Evolutionary conservation across 2,888 invertebrate species (phyloP).

Genomic region (Eupithecia insigniata): DNA sequence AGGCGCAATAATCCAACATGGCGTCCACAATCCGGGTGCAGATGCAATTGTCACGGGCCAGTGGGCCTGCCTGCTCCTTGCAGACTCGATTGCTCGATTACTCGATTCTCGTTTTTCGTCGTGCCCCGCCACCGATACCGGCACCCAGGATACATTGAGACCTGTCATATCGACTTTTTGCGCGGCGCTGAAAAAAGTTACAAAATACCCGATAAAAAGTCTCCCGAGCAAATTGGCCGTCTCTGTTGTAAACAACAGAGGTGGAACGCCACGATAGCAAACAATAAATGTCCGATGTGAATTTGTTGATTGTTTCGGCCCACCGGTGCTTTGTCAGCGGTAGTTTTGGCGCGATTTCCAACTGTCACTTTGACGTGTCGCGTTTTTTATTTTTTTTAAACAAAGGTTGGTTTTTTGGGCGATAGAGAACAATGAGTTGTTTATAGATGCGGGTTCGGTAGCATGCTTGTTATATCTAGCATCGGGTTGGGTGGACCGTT

Average conservation of each 20-base stretch:
- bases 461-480: conserved; percentile 40
- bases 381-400: conserved; percentile 49
- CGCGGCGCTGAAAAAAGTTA: conserved; percentile 72
- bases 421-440: conserved; percentile 48
- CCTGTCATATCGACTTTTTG: conserved; percentile 83
- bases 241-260: conserved; percentile 82
- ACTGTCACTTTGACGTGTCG: conserved; percentile 69
- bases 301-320: conserved; percentile 79
- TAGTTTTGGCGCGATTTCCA: conserved; percentile 74
- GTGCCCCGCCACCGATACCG: conserved; percentile 71
- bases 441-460: conserved; percentile 44
- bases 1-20: conserved; percentile 77
- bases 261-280: conserved; percentile 81
- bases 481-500: conserved; percentile 54
- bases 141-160: conserved; percentile 60
- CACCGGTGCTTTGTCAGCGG: conserved; percentile 68
- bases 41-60: conserved; percentile 81
- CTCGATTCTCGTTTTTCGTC: conserved; percentile 77
- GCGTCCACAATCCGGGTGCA: conserved; percentile 73
- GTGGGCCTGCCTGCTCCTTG: conserved; percentile 70
- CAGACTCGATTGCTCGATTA: conserved; percentile 79
- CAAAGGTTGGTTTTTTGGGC: conserved; percentile 43
- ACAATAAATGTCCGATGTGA: conserved; percentile 82
- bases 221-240: conserved; percentile 82
- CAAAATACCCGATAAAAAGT: conserved; percentile 74